These are phyloP conservation scores for Platynereis dumerilii DNA, from an alignment of 2,888 invertebrate genomes.

Conservation along the genomic window DNA sequence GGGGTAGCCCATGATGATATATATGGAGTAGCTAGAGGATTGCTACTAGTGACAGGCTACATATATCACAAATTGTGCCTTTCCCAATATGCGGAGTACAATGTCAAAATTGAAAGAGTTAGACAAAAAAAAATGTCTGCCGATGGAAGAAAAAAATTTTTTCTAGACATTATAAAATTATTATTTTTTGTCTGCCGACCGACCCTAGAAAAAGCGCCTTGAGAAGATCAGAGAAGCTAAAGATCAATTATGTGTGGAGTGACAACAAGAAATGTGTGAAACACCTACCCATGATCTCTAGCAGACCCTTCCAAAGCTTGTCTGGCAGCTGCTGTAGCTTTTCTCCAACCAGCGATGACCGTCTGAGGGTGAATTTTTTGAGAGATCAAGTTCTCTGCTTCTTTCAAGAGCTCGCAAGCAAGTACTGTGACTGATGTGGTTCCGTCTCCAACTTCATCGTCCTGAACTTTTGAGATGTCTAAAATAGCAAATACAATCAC, in stretches of 20 bases:
- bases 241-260: no score
- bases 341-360: conserved; percentile 94
- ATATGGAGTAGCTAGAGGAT: not conserved
- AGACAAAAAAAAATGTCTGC: no score
- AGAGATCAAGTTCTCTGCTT: conserved; percentile 91
- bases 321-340: conserved; percentile 83
- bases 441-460: conserved; percentile 99
- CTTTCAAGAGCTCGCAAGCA: conserved; percentile 91
- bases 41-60: no score
- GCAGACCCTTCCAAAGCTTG: conserved; percentile 81
- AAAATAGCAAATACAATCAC: conserved; percentile 35
- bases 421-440: conserved; percentile 98
- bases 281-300: conserved; percentile 75
- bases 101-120: no score
- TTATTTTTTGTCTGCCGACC: no score
- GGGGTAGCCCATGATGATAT: not conserved
- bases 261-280: no score
- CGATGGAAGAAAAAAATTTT: no score
- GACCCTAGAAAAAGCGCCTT: no score
- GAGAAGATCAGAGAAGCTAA: no score
- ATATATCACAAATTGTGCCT: no score
- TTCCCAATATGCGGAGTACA: no score
- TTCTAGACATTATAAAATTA: no score
- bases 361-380: conserved; percentile 98
- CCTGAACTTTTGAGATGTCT: conserved; percentile 97